Conservation (phyloP, 1,140 invertebrate genomes). For the Leptestheria dahalacensis region DNA sequence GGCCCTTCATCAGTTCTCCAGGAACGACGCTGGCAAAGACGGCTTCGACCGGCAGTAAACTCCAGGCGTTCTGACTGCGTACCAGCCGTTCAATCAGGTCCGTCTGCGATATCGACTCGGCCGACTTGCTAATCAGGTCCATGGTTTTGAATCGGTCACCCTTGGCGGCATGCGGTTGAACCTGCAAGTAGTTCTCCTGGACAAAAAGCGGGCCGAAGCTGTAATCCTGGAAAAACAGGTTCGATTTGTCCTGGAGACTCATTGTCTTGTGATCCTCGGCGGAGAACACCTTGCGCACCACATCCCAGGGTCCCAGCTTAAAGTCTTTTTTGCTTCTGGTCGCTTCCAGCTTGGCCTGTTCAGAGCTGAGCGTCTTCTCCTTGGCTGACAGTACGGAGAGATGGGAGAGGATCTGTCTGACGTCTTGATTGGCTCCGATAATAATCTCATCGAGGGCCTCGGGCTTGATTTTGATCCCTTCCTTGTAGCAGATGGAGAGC, state of each 20-base stretch:
- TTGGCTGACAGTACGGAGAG: slow-evolving; percentile 57
- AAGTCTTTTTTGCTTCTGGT: slow-evolving; percentile 53
- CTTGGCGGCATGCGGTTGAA: slow-evolving; percentile 45
- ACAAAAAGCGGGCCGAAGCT: slow-evolving; percentile 87
- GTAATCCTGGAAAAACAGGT: slow-evolving; percentile 96
- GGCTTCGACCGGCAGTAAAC: slow-evolving; percentile 77
- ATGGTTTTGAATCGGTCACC: slow-evolving; percentile 33
- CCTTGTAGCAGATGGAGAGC: slow-evolving; percentile 81
- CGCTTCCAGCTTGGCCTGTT: slow-evolving; percentile 36
- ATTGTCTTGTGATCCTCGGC: slow-evolving; percentile 64
- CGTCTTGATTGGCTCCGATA: slow-evolving; percentile 73
- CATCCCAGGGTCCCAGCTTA: slow-evolving; percentile 86
- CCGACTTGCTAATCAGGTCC: slow-evolving; percentile 53
- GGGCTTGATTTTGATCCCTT: slow-evolving; percentile 63
- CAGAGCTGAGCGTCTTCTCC: slow-evolving; percentile 29
- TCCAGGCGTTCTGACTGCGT: slow-evolving; percentile 63
- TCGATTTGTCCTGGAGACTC: slow-evolving; percentile 68
- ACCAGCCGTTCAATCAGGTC: slow-evolving; percentile 74
- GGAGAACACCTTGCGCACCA: slow-evolving; percentile 74
- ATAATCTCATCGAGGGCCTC: slow-evolving; percentile 72
- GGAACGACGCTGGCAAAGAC: slow-evolving; percentile 83
- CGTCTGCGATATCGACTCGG: slow-evolving; percentile 67
- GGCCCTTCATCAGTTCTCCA: slow-evolving; percentile 64
- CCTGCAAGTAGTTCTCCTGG: slow-evolving; percentile 88
- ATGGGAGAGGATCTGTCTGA: slow-evolving; percentile 82